These are phyloP conservation scores for Hirudinaria manillensis DNA, from an alignment of 2,888 invertebrate genomes.

Conservation along the genomic window DNA sequence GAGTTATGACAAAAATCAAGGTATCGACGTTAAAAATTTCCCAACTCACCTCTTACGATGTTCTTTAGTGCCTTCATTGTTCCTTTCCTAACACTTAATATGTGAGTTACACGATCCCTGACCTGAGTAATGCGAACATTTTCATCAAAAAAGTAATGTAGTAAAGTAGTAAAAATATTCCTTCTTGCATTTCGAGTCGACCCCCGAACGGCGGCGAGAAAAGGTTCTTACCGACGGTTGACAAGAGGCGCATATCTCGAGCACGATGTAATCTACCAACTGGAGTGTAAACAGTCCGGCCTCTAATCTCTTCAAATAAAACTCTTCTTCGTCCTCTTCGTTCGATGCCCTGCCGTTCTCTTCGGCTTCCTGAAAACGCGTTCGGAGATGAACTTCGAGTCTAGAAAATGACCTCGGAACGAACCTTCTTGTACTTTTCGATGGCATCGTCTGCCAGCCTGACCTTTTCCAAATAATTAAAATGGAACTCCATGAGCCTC, in stretches of 20 bases:
- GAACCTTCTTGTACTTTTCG: constrained; percentile 57
- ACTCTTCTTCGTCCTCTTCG: constrained; percentile 73
- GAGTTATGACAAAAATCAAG: not conserved
- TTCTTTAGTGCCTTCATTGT: constrained; percentile 85
- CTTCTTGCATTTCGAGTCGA: too few species aligned
- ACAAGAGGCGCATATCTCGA: constrained; percentile 59
- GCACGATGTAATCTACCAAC: constrained; percentile 74
- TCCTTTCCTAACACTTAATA: constrained; percentile 79
- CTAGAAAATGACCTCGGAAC: constrained; percentile 29
- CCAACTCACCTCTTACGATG: constrained; percentile 71
- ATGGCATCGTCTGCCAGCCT: constrained; percentile 74
- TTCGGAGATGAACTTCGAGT: not conserved
- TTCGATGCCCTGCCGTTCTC: constrained; percentile 57
- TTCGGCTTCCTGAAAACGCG: constrained; percentile 44
- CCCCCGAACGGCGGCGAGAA: too few species aligned
- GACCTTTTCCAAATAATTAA: constrained; percentile 90
- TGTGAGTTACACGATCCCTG: constrained; percentile 80
- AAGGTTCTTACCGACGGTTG: constrained; percentile 47
- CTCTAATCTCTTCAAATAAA: constrained; percentile 80
- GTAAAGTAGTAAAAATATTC: too few species aligned
- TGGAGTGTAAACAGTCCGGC: constrained; percentile 93
- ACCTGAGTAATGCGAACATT: constrained; percentile 43
- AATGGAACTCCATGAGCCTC: constrained; percentile 86
- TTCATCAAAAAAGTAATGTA: too few species aligned
- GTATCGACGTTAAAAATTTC: not conserved